phyloP scores from a whole-genome alignment of 2,797 vertebrate species.

The Cyclopterus lumpus region DNA sequence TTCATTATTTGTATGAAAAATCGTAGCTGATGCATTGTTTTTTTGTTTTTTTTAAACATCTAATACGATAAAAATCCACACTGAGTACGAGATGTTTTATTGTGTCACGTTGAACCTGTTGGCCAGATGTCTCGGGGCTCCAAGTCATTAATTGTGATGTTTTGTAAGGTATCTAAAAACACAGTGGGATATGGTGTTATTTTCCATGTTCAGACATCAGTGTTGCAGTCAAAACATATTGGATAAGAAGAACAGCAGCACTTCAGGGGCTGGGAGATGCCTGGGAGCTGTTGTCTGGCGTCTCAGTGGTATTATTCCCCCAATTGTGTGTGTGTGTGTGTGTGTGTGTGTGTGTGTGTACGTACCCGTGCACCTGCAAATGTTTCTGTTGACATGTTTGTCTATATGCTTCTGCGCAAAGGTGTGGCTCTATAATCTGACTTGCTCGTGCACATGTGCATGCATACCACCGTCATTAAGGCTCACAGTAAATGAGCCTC shows the following conservation, averaged over 20 bases:
- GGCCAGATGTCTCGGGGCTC: constrained; percentile 74
- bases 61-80: neutral
- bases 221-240: constrained; percentile 82
- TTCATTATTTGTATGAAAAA: neutral
- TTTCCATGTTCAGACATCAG: constrained; percentile 76
- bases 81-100: constrained; percentile 38
- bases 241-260: constrained; percentile 78
- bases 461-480: constrained; percentile 57
- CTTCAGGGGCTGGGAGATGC: constrained; percentile 77
- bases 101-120: constrained; percentile 59
- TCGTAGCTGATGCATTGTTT: neutral
- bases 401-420: constrained; percentile 47
- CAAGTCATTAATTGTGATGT: constrained; percentile 77
- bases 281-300: constrained; percentile 77
- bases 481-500: constrained; percentile 65
- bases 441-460: constrained; percentile 44
- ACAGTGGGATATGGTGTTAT: constrained; percentile 71
- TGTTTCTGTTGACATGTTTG: constrained; percentile 58
- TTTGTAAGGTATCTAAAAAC: constrained; percentile 69
- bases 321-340: constrained; percentile 33
- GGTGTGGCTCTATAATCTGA: constrained; percentile 54
- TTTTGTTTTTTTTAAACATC: neutral
- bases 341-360: constrained; percentile 20
- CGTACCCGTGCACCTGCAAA: constrained; percentile 32
- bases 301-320: constrained; percentile 72